A percentile compares a stretch with the other conserved stretches of the same genome.
phyloP scores from a whole-genome alignment of 1,140 invertebrate species.

The Vanessa atalanta region DNA sequence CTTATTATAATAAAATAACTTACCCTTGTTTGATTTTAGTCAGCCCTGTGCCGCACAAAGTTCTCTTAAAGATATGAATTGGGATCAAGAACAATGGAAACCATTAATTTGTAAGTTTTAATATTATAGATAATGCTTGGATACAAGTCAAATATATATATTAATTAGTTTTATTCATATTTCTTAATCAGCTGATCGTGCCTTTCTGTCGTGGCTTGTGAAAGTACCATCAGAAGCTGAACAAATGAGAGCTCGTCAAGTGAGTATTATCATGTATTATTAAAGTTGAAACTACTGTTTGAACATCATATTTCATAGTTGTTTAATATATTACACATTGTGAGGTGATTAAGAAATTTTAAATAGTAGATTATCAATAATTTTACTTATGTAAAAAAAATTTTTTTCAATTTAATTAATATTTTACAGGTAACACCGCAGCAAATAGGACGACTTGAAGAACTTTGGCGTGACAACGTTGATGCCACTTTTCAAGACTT shows the following conservation, averaged over 20 bases:
- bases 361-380: too few species aligned
- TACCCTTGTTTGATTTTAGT: slow-evolving; percentile 48
- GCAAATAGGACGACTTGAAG: slow-evolving; percentile 98
- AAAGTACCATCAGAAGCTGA: slow-evolving; percentile 98
- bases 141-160: neutral
- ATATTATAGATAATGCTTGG: neutral
- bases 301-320: too few species aligned
- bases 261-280: slow-evolving; percentile 34
- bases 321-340: slow-evolving; percentile 6
- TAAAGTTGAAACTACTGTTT: too few species aligned
- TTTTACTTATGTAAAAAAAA: too few species aligned
- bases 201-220: slow-evolving; percentile 97
- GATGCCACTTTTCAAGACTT: slow-evolving; percentile 98
- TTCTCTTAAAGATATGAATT: slow-evolving; percentile 99
- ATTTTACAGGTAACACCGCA: slow-evolving; percentile 93
- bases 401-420: too few species aligned
- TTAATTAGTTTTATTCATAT: slow-evolving; percentile 9
- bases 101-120: slow-evolving; percentile 84
- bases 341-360: neutral
- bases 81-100: slow-evolving; percentile 99
- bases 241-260: slow-evolving; percentile 94
- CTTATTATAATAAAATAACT: slow-evolving; percentile 6
- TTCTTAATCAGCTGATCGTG: slow-evolving; percentile 88
- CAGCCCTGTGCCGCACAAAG: slow-evolving; percentile 98
- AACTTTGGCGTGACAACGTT: slow-evolving; percentile 99